These are phyloP conservation scores for Pseudomyrmex cubaensis DNA, from an alignment of 1,140 invertebrate species.

Conservation along the genomic window DNA sequence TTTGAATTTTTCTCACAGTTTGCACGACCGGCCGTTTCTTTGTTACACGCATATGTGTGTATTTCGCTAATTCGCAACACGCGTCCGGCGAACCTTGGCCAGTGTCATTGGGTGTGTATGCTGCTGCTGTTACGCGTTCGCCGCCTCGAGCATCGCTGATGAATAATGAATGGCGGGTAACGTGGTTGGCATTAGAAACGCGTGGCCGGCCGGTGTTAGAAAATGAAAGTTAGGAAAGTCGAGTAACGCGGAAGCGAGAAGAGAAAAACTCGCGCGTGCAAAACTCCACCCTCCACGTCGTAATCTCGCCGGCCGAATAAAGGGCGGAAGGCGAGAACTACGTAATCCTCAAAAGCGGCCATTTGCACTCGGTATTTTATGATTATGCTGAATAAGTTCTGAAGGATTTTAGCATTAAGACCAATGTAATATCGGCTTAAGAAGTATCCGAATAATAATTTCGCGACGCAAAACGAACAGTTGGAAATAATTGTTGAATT, in stretches of 20 bases:
- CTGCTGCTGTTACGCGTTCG: slow-evolving; percentile 23
- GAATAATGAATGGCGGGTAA: slow-evolving; percentile 81
- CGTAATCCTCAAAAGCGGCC: background rate
- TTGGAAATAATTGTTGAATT: too few species aligned
- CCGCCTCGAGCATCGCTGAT: slow-evolving; percentile 51
- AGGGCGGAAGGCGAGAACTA: background rate
- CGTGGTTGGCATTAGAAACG: slow-evolving; percentile 69
- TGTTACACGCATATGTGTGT: slow-evolving; percentile 15
- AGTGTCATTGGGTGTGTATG: slow-evolving; percentile 29
- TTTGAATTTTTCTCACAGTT: background rate
- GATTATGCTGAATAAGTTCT: background rate
- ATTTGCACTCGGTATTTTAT: background rate
- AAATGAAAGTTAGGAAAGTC: slow-evolving; percentile 83
- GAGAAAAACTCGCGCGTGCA: background rate
- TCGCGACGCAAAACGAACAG: too few species aligned
- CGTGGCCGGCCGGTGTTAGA: slow-evolving; percentile 74
- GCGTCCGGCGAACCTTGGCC: slow-evolving; percentile 27
- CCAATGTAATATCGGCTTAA: too few species aligned
- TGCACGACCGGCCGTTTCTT: background rate
- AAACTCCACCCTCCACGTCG: background rate
- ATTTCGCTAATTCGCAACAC: slow-evolving; percentile 38
- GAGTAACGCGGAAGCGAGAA: slow-evolving; percentile 72
- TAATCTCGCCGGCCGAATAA: slow-evolving; percentile 39
- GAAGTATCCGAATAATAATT: too few species aligned
- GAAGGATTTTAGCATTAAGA: too few species aligned